Conservation (phyloP, 2,888 invertebrate genomes). For the Crossocerus cetratus region DNA sequence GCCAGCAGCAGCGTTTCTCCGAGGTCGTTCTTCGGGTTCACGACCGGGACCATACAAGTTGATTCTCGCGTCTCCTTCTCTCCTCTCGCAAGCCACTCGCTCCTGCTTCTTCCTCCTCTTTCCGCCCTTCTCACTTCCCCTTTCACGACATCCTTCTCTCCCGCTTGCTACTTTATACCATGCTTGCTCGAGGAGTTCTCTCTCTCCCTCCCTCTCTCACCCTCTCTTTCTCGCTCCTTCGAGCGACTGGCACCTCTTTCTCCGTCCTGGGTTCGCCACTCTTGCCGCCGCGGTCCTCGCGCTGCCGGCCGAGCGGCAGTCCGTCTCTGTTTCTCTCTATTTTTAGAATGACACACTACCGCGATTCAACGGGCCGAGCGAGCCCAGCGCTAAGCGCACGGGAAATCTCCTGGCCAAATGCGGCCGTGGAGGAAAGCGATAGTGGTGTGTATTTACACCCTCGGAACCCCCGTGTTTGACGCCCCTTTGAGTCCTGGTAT, state of each 20-base stretch:
- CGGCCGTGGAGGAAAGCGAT: slow-evolving; percentile 51
- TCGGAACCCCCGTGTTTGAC: too few species aligned
- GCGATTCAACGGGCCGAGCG: slow-evolving; percentile 70
- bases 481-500: too few species aligned
- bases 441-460: background rate
- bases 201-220: slow-evolving; percentile 37
- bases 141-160: background rate
- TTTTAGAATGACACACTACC: slow-evolving; percentile 75
- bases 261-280: slow-evolving; percentile 8
- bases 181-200: background rate
- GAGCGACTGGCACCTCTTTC: slow-evolving; percentile 10
- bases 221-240: slow-evolving; percentile 35
- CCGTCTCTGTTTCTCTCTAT: slow-evolving; percentile 61
- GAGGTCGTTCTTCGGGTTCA: slow-evolving; percentile 70
- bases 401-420: slow-evolving; percentile 66
- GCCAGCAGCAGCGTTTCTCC: slow-evolving; percentile 49
- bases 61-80: slow-evolving; percentile 17
- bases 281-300: slow-evolving; percentile 9
- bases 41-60: slow-evolving; percentile 65
- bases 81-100: slow-evolving; percentile 58
- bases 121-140: slow-evolving; percentile 35
- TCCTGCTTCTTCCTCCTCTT: slow-evolving; percentile 41
- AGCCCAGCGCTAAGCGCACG: slow-evolving; percentile 21
- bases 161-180: background rate
- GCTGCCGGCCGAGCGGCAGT: slow-evolving; percentile 11